Base-by-base conservation (phyloP, 2,888 invertebrate species). In the Xylota sylvarum region DNA sequence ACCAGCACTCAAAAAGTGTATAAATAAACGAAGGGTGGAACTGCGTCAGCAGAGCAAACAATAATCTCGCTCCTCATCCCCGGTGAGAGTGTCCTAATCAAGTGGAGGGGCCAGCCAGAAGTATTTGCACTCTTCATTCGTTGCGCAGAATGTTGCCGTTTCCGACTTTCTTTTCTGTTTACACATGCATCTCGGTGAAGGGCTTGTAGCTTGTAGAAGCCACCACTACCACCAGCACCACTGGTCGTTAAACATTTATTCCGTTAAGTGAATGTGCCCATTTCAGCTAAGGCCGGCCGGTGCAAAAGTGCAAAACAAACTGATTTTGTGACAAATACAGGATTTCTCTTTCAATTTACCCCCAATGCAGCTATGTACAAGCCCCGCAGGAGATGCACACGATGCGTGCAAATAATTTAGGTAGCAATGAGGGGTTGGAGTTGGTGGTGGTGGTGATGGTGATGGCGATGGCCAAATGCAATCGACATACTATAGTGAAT, bases 261-360 rank as follows among this genome's bases (percentile, higher is more conserved):
- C 73, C 73, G 50, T 69, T 73, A 72, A 78, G 60, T 62, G 70
- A 82, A 69, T 58, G 72, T 37, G 73, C 48, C 82, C 72, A 77
- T 77, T 77, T 67, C 37, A 56, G 35, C 67, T 50, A 62, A 55
- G 67, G 55, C 43, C 76, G 67, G 55, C 43, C 76, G 17, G 55
- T 55, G 72, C 43, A 82, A 73, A 69, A 86, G 73, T 86, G 77
- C 82, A 82, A 73, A 86, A 73, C 86, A 86, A 86, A 76, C 86
- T 86, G 86, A 86, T 86, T 86, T 86, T 82, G 82, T 86, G 86
- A 86, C 86, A 86, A 82, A 73, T 73, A 86, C 77, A 55, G 86
- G 56, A 82, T 86, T 77, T 62, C 77, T 82, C 55, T 60, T 72
- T 72, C 77, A 77, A 67, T 83, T 60, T 73, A 52, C 74, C 80